Conservation (phyloP, 2,797 vertebrate genomes). For the Anomalospiza imberbis region DNA sequence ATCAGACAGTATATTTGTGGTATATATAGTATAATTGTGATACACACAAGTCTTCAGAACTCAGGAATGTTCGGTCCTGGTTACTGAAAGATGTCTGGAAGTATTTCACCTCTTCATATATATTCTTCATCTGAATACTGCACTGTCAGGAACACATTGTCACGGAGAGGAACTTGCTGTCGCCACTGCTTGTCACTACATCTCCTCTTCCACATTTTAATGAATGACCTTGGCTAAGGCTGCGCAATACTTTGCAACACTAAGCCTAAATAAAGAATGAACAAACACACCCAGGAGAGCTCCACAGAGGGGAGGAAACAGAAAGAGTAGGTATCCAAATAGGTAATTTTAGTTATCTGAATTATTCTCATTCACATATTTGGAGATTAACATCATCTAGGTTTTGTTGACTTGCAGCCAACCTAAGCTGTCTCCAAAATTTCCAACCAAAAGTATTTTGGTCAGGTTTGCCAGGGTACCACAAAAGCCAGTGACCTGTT, state of each 20-base stretch:
- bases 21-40: no score
- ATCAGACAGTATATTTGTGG: not conserved
- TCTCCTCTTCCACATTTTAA: not conserved
- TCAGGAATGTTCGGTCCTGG: not conserved
- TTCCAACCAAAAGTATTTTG: not conserved
- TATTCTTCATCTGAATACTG: not conserved
- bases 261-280: not conserved
- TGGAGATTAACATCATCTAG: not conserved
- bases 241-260: not conserved
- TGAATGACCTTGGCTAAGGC: not conserved
- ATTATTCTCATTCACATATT: not conserved
- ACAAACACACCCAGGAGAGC: not conserved
- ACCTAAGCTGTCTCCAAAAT: not conserved
- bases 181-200: not conserved
- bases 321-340: not conserved
- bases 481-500: not conserved
- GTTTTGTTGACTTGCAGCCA: not conserved
- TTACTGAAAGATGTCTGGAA: not conserved
- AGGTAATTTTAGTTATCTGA: not conserved
- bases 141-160: not conserved
- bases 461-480: not conserved
- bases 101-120: not conserved
- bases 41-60: not conserved
- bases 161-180: fast-evolving
- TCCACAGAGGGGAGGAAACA: not conserved